Evolutionary conservation across 2,888 invertebrate species (phyloP).

Genomic region (Notocelia uddmanniana): DNA sequence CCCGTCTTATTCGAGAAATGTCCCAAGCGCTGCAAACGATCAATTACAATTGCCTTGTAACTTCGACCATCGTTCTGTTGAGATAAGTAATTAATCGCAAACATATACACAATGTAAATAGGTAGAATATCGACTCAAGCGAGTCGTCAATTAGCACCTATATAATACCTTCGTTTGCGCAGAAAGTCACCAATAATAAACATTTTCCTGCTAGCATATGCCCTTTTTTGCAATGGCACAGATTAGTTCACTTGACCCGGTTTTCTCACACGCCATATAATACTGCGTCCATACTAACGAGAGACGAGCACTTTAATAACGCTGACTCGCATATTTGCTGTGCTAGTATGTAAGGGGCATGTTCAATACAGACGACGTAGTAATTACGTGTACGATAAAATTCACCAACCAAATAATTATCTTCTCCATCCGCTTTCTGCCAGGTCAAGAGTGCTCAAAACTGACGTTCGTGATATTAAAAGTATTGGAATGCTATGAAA

Average conservation of each 20-base stretch:
- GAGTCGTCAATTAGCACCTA: background rate
- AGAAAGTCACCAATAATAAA: background rate
- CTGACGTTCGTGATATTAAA: background rate
- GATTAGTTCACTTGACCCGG: conserved; percentile 32
- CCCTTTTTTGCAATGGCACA: conserved; percentile 6
- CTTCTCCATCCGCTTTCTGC: background rate
- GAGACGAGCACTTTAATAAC: background rate
- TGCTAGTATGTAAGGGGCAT: background rate
- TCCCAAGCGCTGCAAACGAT: background rate
- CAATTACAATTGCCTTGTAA: background rate
- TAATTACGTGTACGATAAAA: background rate
- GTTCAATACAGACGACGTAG: background rate
- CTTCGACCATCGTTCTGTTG: background rate
- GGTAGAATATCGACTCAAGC: background rate
- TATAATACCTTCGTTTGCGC: background rate
- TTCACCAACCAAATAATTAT: background rate
- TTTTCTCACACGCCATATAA: conserved; percentile 23
- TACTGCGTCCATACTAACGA: conserved; percentile 5
- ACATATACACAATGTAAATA: background rate
- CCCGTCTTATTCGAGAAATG: background rate
- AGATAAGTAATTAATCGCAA: conserved; percentile 12
- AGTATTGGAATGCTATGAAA: background rate
- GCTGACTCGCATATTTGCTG: background rate
- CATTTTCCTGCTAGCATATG: background rate
- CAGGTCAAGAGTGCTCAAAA: background rate